Conservation (phyloP, 2,888 invertebrate genomes). For the Seira musarum region DNA sequence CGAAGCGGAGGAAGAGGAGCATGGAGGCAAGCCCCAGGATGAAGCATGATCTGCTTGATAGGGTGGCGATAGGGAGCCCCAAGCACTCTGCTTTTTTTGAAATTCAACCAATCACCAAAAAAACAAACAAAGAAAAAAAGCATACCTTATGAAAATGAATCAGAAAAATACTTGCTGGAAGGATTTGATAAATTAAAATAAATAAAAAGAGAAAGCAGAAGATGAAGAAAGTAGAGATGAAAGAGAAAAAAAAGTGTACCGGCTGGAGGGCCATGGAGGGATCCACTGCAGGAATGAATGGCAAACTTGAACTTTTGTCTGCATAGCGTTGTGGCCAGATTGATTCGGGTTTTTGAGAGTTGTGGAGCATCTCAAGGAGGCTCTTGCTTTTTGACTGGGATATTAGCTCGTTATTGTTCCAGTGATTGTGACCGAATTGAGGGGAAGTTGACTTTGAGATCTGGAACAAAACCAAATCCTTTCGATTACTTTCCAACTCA, state of each 20-base stretch:
- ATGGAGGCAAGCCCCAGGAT: slow-evolving; percentile 40
- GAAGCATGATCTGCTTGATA: slow-evolving; percentile 58
- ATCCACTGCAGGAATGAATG: slow-evolving; percentile 62
- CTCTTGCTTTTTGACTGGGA: slow-evolving; percentile 57
- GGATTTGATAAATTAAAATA: not conserved
- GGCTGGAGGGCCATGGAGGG: slow-evolving; percentile 44
- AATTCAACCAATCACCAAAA: slow-evolving; percentile 54
- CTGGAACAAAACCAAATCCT: too few species aligned
- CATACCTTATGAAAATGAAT: not conserved
- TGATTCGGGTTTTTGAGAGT: slow-evolving; percentile 51
- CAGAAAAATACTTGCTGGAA: slow-evolving; percentile 6
- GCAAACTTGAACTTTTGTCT: slow-evolving; percentile 64
- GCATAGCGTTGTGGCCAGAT: slow-evolving; percentile 59
- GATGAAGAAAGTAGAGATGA: not conserved
- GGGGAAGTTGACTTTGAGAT: slow-evolving; percentile 50
- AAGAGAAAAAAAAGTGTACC: slow-evolving; percentile 28
- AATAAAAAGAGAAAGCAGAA: not conserved
- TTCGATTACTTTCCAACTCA: too few species aligned
- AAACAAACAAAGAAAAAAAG: not conserved
- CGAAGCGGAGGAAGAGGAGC: slow-evolving; percentile 10
- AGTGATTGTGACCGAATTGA: slow-evolving; percentile 43
- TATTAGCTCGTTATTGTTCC: slow-evolving; percentile 44
- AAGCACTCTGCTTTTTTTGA: slow-evolving; percentile 46
- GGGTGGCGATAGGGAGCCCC: slow-evolving; percentile 58
- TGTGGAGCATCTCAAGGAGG: slow-evolving; percentile 61